Evolutionary conservation across 1,140 invertebrate species (phyloP).

Genomic region (Centruroides sculpturatus): DNA sequence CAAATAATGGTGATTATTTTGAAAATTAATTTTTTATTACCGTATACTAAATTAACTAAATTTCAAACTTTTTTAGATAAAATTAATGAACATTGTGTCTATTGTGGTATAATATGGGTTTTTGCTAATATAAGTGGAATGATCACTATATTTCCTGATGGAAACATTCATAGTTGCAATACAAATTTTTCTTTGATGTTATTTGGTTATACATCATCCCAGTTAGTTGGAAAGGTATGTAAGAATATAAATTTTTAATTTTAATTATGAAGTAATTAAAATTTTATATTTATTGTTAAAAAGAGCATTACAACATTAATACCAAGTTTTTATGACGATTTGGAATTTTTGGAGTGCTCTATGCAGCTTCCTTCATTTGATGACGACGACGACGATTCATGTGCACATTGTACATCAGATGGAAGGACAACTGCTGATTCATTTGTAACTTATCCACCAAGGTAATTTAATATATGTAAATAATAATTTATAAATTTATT

Average conservation of each 20-base stretch:
- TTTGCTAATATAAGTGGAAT: conserved; percentile 51
- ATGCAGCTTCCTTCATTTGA: conserved; percentile 14
- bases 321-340: conserved; percentile 19
- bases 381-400: conserved; percentile 17
- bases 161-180: conserved; percentile 47
- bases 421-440: conserved; percentile 14
- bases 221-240: conserved; percentile 41
- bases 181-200: conserved; percentile 47
- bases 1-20: too few relatives aligned
- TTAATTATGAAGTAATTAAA: too few relatives aligned
- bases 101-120: conserved; percentile 29
- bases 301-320: conserved; percentile 14
- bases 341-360: conserved; percentile 18
- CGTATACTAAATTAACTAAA: too few relatives aligned
- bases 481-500: too few relatives aligned
- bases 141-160: conserved; percentile 44
- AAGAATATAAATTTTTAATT: background rate
- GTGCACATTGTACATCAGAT: conserved; percentile 9
- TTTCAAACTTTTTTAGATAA: too few relatives aligned
- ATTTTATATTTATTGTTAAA: too few relatives aligned
- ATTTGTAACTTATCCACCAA: conserved; percentile 3
- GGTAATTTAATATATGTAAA: too few relatives aligned
- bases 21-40: too few relatives aligned
- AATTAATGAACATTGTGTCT: conserved; percentile 4
- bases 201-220: conserved; percentile 43